Conservation (phyloP, 2,888 invertebrate genomes). For the Chaitophorus viminalis region DNA sequence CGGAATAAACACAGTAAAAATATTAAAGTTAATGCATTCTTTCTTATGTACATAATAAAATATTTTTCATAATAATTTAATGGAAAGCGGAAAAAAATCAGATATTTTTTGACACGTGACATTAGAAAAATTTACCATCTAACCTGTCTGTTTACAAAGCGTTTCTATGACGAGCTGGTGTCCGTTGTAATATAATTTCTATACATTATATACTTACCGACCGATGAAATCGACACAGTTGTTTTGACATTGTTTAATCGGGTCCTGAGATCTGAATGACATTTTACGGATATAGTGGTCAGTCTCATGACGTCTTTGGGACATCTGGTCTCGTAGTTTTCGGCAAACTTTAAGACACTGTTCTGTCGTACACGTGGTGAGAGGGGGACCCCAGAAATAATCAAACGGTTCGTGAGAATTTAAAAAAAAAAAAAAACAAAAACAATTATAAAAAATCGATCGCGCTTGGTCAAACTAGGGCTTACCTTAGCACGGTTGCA, state of each 20-base stretch:
- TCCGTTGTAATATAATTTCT: too few species aligned
- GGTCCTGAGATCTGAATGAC: background rate
- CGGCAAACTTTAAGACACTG: background rate
- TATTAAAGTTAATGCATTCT: too few species aligned
- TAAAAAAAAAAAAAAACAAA: background rate
- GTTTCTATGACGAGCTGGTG: too few species aligned
- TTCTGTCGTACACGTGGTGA: background rate
- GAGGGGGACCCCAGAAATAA: background rate
- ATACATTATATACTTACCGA: background rate
- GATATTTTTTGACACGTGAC: too few species aligned
- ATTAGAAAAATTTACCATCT: too few species aligned
- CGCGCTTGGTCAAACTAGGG: background rate
- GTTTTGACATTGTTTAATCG: background rate
- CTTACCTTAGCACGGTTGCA: background rate
- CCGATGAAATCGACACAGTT: background rate
- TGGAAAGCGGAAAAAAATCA: too few species aligned
- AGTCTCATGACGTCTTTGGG: background rate
- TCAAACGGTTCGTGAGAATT: background rate
- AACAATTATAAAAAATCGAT: too few species aligned
- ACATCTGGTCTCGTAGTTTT: background rate
- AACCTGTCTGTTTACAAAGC: too few species aligned
- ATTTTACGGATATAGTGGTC: background rate
- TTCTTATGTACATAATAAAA: too few species aligned
- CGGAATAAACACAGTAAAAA: too few species aligned
- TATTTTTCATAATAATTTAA: too few species aligned